Conservation (phyloP, 2,888 invertebrate genomes). For the Agrilus mali region DNA sequence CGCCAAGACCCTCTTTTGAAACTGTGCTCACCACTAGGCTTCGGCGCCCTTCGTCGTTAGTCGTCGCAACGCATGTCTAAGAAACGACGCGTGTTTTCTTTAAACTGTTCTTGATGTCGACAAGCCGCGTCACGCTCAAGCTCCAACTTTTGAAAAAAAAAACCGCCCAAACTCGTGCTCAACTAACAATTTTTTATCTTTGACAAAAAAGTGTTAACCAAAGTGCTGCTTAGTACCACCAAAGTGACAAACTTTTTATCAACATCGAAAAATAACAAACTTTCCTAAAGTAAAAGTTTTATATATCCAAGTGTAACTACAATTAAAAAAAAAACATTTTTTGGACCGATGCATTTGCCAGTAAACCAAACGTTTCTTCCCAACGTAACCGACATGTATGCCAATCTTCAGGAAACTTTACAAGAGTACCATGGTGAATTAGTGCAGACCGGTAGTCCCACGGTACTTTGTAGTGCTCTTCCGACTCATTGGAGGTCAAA, state of each 20-base stretch:
- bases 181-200: constrained; percentile 6
- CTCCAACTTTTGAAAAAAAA: constrained; percentile 3
- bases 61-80: constrained; percentile 33
- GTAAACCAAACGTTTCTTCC: constrained; percentile 36
- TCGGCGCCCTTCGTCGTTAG: constrained; percentile 23
- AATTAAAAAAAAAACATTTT: too few relatives aligned
- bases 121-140: too few relatives aligned
- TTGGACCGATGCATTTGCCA: constrained; percentile 53
- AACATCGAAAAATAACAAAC: too few relatives aligned
- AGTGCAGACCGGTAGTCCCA: constrained; percentile 89
- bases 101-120: constrained; percentile 1
- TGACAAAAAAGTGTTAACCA: not conserved
- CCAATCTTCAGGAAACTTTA: constrained; percentile 63
- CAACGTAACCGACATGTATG: constrained; percentile 62
- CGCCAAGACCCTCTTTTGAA: too few relatives aligned
- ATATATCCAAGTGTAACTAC: too few relatives aligned
- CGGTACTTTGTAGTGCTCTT: constrained; percentile 84
- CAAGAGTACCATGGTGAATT: constrained; percentile 87
- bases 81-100: constrained; percentile 21
- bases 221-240: too few relatives aligned
- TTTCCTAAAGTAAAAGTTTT: too few relatives aligned
- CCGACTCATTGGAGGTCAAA: constrained; percentile 97
- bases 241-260: too few relatives aligned
- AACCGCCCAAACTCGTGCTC: constrained; percentile 4
- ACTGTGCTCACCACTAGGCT: too few relatives aligned